Evolutionary conservation across 2,113 vertebrate species (phyloP).

Genomic region (Patagioenas fasciata): DNA sequence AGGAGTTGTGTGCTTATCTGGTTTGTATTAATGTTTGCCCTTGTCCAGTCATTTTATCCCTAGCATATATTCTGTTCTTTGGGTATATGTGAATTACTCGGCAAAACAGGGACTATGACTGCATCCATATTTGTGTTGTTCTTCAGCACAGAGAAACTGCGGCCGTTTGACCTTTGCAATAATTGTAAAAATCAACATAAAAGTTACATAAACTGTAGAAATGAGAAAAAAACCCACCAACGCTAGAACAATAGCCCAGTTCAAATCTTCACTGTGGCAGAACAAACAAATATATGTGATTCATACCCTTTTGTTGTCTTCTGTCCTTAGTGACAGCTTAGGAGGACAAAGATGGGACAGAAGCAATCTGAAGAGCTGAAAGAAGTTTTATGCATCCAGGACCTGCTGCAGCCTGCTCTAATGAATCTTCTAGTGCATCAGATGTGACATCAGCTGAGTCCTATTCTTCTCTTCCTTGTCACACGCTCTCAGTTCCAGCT

Average conservation of each 20-base stretch:
- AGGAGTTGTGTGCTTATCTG: background rate
- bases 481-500: background rate
- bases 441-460: background rate
- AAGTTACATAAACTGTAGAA: background rate
- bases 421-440: background rate
- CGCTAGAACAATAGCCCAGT: background rate
- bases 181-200: background rate
- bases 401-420: background rate
- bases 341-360: background rate
- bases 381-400: background rate
- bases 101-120: background rate
- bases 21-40: background rate
- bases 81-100: background rate
- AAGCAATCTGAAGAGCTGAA: background rate
- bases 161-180: background rate
- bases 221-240: background rate
- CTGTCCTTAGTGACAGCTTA: background rate
- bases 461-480: background rate
- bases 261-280: background rate
- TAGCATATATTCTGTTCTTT: background rate
- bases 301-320: background rate
- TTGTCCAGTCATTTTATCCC: background rate
- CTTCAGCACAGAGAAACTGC: background rate
- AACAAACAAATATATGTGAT: background rate
- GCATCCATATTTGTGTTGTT: background rate